These are phyloP conservation scores for Tromatobia lineatoria DNA, from an alignment of 2,888 invertebrate species.

Conservation along the genomic window DNA sequence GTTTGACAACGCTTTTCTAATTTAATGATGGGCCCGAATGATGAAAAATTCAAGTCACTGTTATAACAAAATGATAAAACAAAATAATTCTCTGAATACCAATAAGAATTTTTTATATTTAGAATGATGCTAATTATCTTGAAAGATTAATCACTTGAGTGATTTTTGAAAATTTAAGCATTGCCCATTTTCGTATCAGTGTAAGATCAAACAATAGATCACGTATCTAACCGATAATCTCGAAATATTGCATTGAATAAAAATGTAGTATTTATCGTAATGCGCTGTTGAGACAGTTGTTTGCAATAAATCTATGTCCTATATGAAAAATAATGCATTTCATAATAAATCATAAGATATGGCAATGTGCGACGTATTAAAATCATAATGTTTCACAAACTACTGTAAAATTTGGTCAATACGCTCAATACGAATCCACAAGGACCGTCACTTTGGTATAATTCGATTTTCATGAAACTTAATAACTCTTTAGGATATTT, in stretches of 20 bases:
- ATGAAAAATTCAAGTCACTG: background rate
- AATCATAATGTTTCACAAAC: background rate
- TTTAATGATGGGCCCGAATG: background rate
- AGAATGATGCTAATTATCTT: background rate
- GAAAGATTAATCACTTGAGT: background rate
- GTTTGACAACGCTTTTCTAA: background rate
- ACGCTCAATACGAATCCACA: background rate
- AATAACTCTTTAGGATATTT: too few species aligned
- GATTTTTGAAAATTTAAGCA: background rate
- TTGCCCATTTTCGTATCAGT: background rate
- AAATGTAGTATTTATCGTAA: background rate
- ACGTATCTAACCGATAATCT: background rate
- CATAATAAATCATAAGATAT: background rate
- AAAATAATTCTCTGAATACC: background rate
- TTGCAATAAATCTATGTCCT: background rate
- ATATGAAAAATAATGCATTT: background rate
- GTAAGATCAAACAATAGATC: constrained; percentile 5
- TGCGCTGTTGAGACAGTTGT: background rate
- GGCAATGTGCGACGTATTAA: background rate
- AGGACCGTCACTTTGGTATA: too few species aligned
- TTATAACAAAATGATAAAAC: background rate
- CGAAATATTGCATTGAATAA: background rate
- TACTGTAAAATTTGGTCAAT: background rate
- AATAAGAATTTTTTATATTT: background rate
- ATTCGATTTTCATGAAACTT: too few species aligned